A percentile compares a stretch with the other conserved stretches of the same genome.
phyloP scores from a whole-genome alignment of 2,888 invertebrate species.

The Rotaria sp. region DNA sequence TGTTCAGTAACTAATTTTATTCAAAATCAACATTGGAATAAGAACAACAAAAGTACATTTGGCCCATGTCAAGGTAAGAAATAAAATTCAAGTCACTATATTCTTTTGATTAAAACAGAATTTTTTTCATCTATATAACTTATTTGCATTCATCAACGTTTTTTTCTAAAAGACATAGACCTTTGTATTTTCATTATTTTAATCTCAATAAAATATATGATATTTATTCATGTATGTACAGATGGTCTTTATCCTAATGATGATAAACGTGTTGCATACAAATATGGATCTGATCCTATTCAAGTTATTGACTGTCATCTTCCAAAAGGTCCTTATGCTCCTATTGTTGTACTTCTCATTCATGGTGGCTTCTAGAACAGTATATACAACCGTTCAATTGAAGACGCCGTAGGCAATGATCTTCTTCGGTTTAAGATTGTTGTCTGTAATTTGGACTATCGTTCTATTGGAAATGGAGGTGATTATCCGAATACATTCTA shows the following conservation, averaged over 20 bases:
- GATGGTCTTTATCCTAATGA: not conserved
- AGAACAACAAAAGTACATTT: not conserved
- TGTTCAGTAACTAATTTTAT: not conserved
- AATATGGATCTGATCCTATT: not conserved
- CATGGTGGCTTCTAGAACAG: not conserved
- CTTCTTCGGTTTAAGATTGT: not conserved
- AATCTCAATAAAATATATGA: too few relatives aligned
- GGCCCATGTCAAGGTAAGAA: not conserved
- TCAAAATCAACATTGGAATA: not conserved
- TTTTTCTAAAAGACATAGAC: too few relatives aligned
- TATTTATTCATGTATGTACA: too few relatives aligned
- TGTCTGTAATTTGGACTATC: not conserved
- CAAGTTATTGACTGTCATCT: conserved; percentile 5
- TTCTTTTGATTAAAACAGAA: too few relatives aligned
- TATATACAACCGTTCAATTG: not conserved
- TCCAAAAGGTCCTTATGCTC: not conserved
- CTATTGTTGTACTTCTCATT: not conserved
- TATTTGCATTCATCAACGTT: too few relatives aligned
- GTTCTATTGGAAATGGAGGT: not conserved
- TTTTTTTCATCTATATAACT: too few relatives aligned
- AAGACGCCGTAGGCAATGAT: not conserved
- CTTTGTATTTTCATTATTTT: too few relatives aligned
- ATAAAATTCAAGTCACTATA: too few relatives aligned
- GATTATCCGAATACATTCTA: not conserved
- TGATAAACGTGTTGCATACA: not conserved